A percentile compares a stretch with the other conserved stretches of the same genome.
These are phyloP conservation scores for Novumbra hubbsi DNA, from an alignment of 2,797 vertebrate species.

Conservation along the genomic window DNA sequence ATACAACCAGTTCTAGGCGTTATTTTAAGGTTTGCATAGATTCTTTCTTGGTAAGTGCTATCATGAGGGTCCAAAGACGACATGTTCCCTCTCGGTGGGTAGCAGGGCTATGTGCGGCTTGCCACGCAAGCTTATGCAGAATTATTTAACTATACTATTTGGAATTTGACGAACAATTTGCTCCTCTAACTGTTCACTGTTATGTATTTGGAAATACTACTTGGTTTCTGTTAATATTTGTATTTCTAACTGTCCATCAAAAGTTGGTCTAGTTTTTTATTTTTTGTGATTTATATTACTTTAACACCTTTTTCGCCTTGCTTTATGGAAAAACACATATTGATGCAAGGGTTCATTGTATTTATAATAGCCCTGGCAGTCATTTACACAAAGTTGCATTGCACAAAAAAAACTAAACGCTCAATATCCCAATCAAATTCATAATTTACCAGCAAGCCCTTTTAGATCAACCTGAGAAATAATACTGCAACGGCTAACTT, in stretches of 20 bases:
- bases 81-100: constrained; percentile 5
- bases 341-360: neutral
- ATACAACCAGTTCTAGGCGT: neutral
- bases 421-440: neutral
- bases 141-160: neutral
- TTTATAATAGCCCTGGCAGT: neutral
- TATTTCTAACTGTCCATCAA: neutral
- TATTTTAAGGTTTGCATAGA: neutral
- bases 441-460: neutral
- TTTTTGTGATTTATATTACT: neutral
- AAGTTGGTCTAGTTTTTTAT: neutral
- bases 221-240: no score
- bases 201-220: neutral
- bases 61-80: neutral
- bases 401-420: neutral
- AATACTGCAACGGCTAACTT: neutral
- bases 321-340: neutral
- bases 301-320: neutral
- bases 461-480: neutral
- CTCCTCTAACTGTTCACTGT: neutral
- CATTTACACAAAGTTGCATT: neutral
- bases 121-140: neutral
- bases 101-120: neutral
- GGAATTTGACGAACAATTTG: neutral
- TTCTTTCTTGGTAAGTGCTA: neutral